A percentile compares a stretch with the other conserved stretches of the same genome.
phyloP scores from a whole-genome alignment of 2,888 invertebrate species.

The Microplitis deprimator region DNA sequence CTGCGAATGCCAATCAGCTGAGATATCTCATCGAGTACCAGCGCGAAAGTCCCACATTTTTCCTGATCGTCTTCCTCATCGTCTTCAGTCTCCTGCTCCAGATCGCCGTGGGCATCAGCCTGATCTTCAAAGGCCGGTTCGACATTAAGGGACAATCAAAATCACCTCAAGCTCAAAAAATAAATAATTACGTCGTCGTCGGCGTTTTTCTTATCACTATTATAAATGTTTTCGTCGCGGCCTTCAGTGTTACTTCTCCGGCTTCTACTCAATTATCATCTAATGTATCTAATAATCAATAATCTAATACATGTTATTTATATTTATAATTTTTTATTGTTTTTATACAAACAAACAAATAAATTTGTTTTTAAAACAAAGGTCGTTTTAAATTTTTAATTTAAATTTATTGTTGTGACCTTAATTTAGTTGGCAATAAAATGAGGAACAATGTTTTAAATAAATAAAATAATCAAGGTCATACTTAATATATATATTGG shows the following conservation, averaged over 20 bases:
- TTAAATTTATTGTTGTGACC: neutral
- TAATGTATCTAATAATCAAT: slow-evolving; percentile 2
- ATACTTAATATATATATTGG: neutral
- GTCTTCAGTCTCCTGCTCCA: slow-evolving; percentile 77
- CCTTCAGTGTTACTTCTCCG: slow-evolving; percentile 73
- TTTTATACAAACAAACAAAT: no score
- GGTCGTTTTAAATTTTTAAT: neutral
- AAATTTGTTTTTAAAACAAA: neutral
- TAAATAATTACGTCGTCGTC: slow-evolving; percentile 77
- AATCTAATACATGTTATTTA: neutral
- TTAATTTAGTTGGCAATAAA: neutral
- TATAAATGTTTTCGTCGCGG: slow-evolving; percentile 79
- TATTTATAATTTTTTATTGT: neutral
- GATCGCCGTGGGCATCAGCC: slow-evolving; percentile 75
- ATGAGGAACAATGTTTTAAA: neutral
- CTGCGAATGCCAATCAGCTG: slow-evolving; percentile 81
- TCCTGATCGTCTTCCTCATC: slow-evolving; percentile 75
- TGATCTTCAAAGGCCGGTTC: slow-evolving; percentile 77
- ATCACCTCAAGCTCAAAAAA: slow-evolving; percentile 71
- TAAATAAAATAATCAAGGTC: slow-evolving; percentile 10
- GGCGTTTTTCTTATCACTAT: slow-evolving; percentile 80
- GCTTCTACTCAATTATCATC: neutral
- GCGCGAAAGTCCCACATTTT: slow-evolving; percentile 74
- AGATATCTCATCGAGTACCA: slow-evolving; percentile 78
- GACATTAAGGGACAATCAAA: slow-evolving; percentile 74